Conservation (phyloP, 1,140 invertebrate species). For the Dendrolimus kikuchii region DNA sequence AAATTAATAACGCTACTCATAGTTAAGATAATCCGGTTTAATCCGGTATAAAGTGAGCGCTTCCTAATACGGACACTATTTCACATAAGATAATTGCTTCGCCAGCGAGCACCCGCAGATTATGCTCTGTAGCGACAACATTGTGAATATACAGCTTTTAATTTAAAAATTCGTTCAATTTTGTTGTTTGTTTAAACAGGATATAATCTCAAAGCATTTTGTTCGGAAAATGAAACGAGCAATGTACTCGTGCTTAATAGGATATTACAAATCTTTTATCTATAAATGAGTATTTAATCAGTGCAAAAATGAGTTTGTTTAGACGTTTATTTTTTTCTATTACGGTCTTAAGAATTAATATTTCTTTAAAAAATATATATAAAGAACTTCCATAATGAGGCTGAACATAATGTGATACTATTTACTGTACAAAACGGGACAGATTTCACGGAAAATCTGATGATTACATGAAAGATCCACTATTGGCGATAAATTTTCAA, state of each 20-base stretch:
- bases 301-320: too few species aligned
- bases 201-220: background rate
- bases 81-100: constrained; percentile 61
- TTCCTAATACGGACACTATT: constrained; percentile 55
- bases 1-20: constrained; percentile 34
- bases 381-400: too few species aligned
- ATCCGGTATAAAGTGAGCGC: constrained; percentile 53
- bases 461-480: too few species aligned
- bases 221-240: background rate
- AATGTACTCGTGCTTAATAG: background rate
- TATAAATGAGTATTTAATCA: too few species aligned
- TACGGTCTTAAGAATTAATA: too few species aligned
- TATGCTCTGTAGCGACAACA: constrained; percentile 26
- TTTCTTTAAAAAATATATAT: too few species aligned
- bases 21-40: constrained; percentile 46
- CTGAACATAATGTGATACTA: too few species aligned
- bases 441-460: too few species aligned
- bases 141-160: constrained; percentile 25
- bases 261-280: too few species aligned
- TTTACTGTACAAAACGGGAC: too few species aligned
- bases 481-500: too few species aligned
- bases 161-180: constrained; percentile 12
- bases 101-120: constrained; percentile 29
- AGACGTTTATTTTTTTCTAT: too few species aligned
- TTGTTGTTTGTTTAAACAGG: constrained; percentile 9